Conservation (phyloP, 2,113 vertebrate species). For the Bettongia penicillata region DNA sequence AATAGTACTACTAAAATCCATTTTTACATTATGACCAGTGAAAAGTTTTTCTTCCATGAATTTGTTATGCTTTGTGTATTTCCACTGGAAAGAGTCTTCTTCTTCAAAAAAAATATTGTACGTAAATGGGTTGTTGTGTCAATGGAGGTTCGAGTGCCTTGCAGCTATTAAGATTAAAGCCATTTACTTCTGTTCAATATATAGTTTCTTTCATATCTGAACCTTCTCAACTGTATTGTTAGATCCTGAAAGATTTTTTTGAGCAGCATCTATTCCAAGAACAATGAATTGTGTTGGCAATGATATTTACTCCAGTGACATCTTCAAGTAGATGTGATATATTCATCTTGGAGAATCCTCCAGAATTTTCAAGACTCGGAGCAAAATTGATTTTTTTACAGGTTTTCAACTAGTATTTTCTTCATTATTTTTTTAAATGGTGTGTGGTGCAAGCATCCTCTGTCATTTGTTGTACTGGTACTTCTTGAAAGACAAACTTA, state of each 20-base stretch:
- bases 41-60: not conserved
- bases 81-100: not conserved
- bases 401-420: conserved; percentile 57
- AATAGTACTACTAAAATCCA: not conserved
- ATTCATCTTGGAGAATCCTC: conserved; percentile 77
- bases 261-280: conserved; percentile 81
- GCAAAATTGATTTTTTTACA: conserved; percentile 61
- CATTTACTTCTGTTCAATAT: conserved; percentile 39
- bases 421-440: conserved; percentile 53
- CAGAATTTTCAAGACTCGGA: conserved; percentile 76
- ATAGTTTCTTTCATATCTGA: conserved; percentile 45
- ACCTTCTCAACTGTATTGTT: conserved; percentile 50
- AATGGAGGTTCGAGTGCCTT: conserved; percentile 13
- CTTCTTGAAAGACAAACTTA: conserved; percentile 80
- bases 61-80: not conserved
- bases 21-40: too few relatives aligned
- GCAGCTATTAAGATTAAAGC: conserved; percentile 66
- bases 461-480: conserved; percentile 60
- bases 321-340: conserved; percentile 41
- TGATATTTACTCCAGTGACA: conserved; percentile 76
- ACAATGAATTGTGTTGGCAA: conserved; percentile 76
- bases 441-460: conserved; percentile 73
- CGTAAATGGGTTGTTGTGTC: not conserved
- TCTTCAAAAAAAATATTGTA: not conserved
- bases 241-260: conserved; percentile 70